Base-by-base conservation (phyloP, 2,113 vertebrate species). In the Nothoprocta pentlandii region DNA sequence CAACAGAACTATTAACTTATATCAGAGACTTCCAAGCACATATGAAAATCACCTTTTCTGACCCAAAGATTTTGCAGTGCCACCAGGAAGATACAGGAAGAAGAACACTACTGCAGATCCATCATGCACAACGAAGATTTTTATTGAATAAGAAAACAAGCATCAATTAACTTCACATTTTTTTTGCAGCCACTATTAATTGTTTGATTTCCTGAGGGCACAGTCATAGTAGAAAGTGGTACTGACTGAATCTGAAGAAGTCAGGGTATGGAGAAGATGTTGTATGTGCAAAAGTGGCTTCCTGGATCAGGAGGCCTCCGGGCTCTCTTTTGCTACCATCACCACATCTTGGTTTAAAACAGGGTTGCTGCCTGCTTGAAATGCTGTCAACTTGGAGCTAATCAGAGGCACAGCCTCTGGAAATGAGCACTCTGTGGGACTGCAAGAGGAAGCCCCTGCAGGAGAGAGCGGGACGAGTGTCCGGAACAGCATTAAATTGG, bases 311-410 rank as follows among this genome's bases (percentile, higher is more conserved):
- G 82, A 88, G 69, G 30, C 82, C 92, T 95, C 71, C 61, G 53
- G 93, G 93, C 85, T 91, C 76, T 93, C 42, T 92, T 80, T 94
- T 90, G 94, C 41, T 75, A 68, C 92, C 95, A 68, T 83, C 92
- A 88, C 69, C 62, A 59, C 34, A 94, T 39, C 47, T 87, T 92
- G 47, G 4, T 92, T 88, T 95, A 83, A 88, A 95, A 96, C 62
- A 88, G 77, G 69, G 69, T 66, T 95, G 87, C 82, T 96, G 95
- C 94, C 92, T 95, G 81, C 92, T 91, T 94, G 85, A 94, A 95
- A 92, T 90, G 88, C 83, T 95, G 94, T 91, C 93, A 95, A 61
- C 58, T 94, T 87, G 87, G 68, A 95, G 87, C 88, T 80, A 94
- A 95, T 89, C 89, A 93, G 88, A 93, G 92, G 86, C 67, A 91